Conservation (phyloP, 2,888 invertebrate genomes). For the Sicus ferrugineus region DNA sequence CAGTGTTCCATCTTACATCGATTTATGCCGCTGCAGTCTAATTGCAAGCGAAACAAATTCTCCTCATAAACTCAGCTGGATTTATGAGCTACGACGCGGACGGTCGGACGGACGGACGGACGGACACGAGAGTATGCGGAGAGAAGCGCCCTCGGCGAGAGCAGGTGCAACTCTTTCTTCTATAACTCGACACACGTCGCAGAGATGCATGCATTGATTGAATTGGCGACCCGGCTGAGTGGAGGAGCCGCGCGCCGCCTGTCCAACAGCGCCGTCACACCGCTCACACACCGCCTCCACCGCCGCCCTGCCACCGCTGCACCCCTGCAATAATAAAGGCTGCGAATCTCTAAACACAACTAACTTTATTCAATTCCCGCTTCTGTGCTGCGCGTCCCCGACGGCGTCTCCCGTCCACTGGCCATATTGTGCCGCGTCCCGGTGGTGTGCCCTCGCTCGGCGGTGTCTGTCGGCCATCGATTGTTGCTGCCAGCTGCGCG, state of each 20-base stretch:
- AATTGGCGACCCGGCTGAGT: constrained; percentile 6
- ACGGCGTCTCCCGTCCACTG: constrained; percentile 35
- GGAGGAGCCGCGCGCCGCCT: not conserved
- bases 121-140: not conserved
- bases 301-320: not conserved
- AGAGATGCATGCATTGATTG: constrained; percentile 20
- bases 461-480: not conserved
- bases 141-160: not conserved
- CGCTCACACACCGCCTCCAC: not conserved
- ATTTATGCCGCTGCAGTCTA: not conserved
- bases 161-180: constrained; percentile 17
- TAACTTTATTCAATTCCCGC: not conserved
- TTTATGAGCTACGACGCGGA: not conserved
- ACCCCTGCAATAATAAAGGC: constrained; percentile 24
- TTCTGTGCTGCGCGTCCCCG: constrained; percentile 7
- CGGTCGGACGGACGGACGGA: not conserved
- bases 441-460: constrained; percentile 20
- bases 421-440: constrained; percentile 34
- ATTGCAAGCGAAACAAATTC: not conserved
- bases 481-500: not conserved
- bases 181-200: constrained; percentile 1
- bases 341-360: not conserved
- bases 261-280: not conserved
- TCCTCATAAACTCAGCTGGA: not conserved
- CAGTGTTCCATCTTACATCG: not conserved